Base-by-base conservation (phyloP, 2,113 vertebrate species). In the Rhinopomastus cyanomelas region DNA sequence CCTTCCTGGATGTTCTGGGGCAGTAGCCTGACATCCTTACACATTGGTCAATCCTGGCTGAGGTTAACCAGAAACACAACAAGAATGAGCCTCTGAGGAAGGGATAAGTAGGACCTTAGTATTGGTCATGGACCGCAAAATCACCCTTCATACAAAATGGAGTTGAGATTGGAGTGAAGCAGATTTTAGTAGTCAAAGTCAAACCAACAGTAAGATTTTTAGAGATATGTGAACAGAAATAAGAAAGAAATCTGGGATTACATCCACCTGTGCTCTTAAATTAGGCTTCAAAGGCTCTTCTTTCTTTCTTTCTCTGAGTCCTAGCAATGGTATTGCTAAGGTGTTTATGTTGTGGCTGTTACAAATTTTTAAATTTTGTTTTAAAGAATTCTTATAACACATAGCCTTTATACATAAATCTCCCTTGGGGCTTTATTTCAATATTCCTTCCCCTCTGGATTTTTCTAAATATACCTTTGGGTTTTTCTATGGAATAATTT, bases 211-310 rank as follows among this genome's bases (percentile, higher is more conserved):
- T 61, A 68, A 75, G 44, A 60, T 25, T 87, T n/a, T 81, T 65
- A 49, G 26, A 87, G 68, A 57, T 44, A 60, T 1, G 3, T 61
- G 46, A 85, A 81, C 26, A 89, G 44, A 87, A 92, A 83, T 62
- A 56, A 53, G 77, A 71, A 85, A 57, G 62, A 84, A 68, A 81
- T 53, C 57, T 72, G 53, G 23, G 32, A 55, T 77, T 85, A 57
- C 29, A 74, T 78, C 42, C 37, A 74, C 42, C 48, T 48, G 10
- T 34, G 65, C 68, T 83, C 94, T 91, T 72, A 93, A 74, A 68
- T 64, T 52, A 83, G 13, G 48, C 91, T 92, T 83, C 89, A 83
- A 94, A 85, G 44, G 8, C 9, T 85, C 92, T 66, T 65, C 30
- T 83, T 72, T 72, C 42, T 80, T 25, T 69, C 48, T 53, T 21